A percentile compares a stretch with the other conserved stretches of the same genome.
Evolutionary conservation across 2,888 invertebrate genomes (phyloP).

Genomic region (Eilema sororculum): DNA sequence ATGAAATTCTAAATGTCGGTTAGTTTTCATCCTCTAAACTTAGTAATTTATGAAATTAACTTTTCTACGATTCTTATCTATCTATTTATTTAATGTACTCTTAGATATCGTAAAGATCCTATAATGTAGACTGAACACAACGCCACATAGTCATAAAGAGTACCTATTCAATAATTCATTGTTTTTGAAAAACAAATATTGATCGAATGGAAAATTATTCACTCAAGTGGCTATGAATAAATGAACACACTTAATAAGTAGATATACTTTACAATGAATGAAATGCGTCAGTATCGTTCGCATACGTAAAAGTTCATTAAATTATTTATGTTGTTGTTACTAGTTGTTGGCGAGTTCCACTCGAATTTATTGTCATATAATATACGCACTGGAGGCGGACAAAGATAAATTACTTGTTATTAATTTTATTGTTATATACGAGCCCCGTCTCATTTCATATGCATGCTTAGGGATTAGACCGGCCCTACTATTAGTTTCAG

Average conservation of each 20-base stretch:
- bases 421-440: conserved; percentile 65
- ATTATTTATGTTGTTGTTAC: conserved; percentile 57
- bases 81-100: conserved; percentile 63
- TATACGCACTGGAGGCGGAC: conserved; percentile 56
- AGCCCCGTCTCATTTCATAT: conserved; percentile 57
- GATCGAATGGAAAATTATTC: conserved; percentile 50
- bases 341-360: conserved; percentile 45
- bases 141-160: conserved; percentile 34
- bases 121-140: conserved; percentile 67
- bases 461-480: conserved; percentile 58
- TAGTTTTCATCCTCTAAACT: conserved; percentile 86
- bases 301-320: conserved; percentile 59
- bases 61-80: conserved; percentile 66
- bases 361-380: conserved; percentile 41
- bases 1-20: conserved; percentile 74
- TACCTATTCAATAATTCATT: conserved; percentile 51
- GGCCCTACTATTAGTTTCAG: conserved; percentile 37
- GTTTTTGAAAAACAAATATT: conserved; percentile 53
- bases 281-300: conserved; percentile 57
- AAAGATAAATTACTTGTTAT: conserved; percentile 68
- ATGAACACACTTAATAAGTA: conserved; percentile 45
- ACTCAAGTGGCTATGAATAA: conserved; percentile 51
- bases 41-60: conserved; percentile 79
- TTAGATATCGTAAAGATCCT: conserved; percentile 67
- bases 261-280: conserved; percentile 39